Evolutionary conservation across 1,140 invertebrate species (phyloP).

Genomic region (Aphis gossypii): DNA sequence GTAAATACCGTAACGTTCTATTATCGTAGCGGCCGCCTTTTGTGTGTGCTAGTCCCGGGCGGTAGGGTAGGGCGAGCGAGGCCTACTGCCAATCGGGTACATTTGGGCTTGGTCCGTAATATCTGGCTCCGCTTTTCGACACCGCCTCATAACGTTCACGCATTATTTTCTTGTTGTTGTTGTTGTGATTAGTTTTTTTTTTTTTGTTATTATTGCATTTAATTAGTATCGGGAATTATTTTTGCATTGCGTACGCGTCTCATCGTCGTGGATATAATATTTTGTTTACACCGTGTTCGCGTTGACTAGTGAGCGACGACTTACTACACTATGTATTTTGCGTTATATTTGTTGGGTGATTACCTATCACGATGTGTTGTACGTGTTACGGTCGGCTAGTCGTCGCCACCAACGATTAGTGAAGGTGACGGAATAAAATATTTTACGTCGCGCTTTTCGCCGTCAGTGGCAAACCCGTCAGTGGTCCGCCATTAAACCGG

Average conservation of each 20-base stretch:
- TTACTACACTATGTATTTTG: background rate
- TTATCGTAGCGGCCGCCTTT: slow-evolving; percentile 56
- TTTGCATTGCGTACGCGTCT: background rate
- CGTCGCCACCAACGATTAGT: background rate
- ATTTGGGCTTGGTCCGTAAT: slow-evolving; percentile 56
- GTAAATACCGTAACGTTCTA: slow-evolving; percentile 49
- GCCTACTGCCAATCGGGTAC: slow-evolving; percentile 57
- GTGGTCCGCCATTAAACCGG: background rate
- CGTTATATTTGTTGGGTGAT: background rate
- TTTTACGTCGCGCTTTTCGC: background rate
- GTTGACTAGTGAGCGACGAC: background rate
- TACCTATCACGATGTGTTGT: background rate
- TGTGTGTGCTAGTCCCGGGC: slow-evolving; percentile 35
- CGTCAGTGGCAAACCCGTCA: no score
- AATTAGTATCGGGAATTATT: background rate
- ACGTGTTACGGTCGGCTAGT: background rate
- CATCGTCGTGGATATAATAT: background rate
- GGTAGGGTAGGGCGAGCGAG: slow-evolving; percentile 57
- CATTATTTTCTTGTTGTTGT: background rate
- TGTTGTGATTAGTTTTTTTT: background rate
- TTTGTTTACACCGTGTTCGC: slow-evolving; percentile 24
- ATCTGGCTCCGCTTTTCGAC: slow-evolving; percentile 57
- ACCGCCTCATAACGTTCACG: slow-evolving; percentile 49
- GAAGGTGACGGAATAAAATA: background rate
- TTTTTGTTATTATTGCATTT: background rate